These are phyloP conservation scores for Cladorhizidae sp. DNA, from an alignment of 37 sponge, comb jelly and placozoan genomes.

Conservation along the genomic window DNA sequence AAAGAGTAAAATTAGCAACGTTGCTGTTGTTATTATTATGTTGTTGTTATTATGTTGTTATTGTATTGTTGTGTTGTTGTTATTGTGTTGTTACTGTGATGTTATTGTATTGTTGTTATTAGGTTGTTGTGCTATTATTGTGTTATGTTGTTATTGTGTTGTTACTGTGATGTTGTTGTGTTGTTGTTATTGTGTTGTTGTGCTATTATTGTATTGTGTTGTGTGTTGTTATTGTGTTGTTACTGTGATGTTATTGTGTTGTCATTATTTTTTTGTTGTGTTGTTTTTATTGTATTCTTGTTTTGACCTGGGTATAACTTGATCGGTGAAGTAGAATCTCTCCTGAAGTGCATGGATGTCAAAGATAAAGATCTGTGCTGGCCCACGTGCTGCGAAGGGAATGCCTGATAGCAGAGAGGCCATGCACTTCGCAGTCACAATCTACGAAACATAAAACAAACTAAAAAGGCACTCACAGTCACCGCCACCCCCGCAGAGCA, in stretches of 20 bases:
- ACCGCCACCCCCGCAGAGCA: too few species aligned
- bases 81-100: too few species aligned
- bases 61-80: too few species aligned
- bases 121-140: too few species aligned
- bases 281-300: neutral
- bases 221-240: neutral
- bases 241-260: neutral
- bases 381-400: constrained; percentile 87
- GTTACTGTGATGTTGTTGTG: neutral
- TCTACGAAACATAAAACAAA: too few species aligned
- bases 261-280: neutral
- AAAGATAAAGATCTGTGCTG: constrained; percentile 89
- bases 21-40: too few species aligned
- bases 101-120: too few species aligned
- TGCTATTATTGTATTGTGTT: neutral
- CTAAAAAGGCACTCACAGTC: too few species aligned
- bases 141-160: too few species aligned
- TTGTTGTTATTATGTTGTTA: too few species aligned
- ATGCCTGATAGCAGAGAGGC: constrained; percentile 84
- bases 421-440: constrained; percentile 55
- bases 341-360: constrained; percentile 95
- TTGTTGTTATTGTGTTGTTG: too few species aligned
- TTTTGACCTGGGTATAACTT: constrained; percentile 83
- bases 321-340: constrained; percentile 90
- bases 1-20: too few species aligned